phyloP scores from a whole-genome alignment of 2,888 invertebrate genomes.

The Carpatolechia fugitivella region DNA sequence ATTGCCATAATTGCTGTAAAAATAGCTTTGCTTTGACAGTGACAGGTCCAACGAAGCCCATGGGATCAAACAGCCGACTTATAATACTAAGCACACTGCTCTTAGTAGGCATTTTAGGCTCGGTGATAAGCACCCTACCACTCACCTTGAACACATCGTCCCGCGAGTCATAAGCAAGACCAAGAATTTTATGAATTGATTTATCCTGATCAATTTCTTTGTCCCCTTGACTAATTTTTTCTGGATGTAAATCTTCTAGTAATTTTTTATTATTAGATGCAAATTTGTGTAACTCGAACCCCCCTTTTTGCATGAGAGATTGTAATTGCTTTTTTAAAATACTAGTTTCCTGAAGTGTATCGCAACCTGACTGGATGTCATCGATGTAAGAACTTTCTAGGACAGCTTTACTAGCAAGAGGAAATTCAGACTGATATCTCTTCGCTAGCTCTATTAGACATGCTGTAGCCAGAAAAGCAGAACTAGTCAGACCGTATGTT shows the following conservation, averaged over 20 bases:
- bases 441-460: conserved; percentile 20
- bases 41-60: conserved; percentile 6
- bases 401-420: neutral
- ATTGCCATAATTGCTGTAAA: conserved; percentile 1
- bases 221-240: neutral
- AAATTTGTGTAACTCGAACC: conserved; percentile 11
- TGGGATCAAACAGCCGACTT: conserved; percentile 8
- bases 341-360: neutral
- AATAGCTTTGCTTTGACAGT: neutral
- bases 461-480: conserved; percentile 17
- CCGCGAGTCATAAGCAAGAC: neutral
- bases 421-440: neutral
- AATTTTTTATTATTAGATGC: neutral
- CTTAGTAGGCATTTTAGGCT: neutral
- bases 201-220: neutral
- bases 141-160: neutral
- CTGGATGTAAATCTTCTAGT: neutral
- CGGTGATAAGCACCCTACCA: neutral
- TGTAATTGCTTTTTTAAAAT: neutral
- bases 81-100: neutral
- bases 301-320: neutral
- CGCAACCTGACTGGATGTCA: neutral
- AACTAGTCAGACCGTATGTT: conserved; percentile 12
- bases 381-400: conserved; percentile 1
- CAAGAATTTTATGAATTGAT: neutral